A percentile compares a stretch with the other conserved stretches of the same genome.
These are phyloP conservation scores for Lochmaea capreae DNA, from an alignment of 2,888 invertebrate species.

Conservation along the genomic window DNA sequence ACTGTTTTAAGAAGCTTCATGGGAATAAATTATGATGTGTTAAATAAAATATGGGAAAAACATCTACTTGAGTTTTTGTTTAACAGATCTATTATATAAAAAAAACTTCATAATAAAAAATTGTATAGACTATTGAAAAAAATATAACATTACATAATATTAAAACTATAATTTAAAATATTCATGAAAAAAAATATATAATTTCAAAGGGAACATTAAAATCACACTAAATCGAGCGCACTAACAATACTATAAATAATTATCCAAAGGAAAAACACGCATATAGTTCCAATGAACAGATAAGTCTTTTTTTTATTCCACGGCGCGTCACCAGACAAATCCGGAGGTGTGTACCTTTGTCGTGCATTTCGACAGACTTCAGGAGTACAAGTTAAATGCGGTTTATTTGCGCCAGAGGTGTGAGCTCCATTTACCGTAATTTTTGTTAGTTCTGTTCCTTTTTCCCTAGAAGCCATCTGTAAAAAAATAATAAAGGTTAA, in stretches of 20 bases:
- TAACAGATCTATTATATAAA: no score
- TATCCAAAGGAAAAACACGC: slow-evolving; percentile 66
- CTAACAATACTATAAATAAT: slow-evolving; percentile 63
- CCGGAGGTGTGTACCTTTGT: slow-evolving; percentile 59
- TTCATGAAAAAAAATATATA: background rate
- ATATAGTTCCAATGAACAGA: slow-evolving; percentile 65
- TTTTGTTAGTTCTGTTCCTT: slow-evolving; percentile 59
- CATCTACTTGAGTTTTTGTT: no score
- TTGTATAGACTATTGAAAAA: background rate
- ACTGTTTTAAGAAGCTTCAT: background rate
- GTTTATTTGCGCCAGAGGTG: slow-evolving; percentile 33
- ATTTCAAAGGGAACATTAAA: slow-evolving; percentile 9
- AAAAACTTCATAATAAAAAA: no score
- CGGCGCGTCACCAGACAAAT: slow-evolving; percentile 66
- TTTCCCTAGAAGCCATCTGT: slow-evolving; percentile 67
- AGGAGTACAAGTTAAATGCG: slow-evolving; percentile 57
- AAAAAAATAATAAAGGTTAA: slow-evolving; percentile 44
- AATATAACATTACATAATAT: background rate
- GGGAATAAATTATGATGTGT: no score
- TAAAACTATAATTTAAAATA: slow-evolving; percentile 3
- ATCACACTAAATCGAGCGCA: slow-evolving; percentile 58
- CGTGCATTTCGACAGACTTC: slow-evolving; percentile 62
- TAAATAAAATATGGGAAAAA: no score
- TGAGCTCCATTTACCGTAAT: slow-evolving; percentile 50
- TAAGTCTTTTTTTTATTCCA: slow-evolving; percentile 68